Evolutionary conservation across 2,888 invertebrate species (phyloP).

Genomic region (Trichogramma dendrolimi): DNA sequence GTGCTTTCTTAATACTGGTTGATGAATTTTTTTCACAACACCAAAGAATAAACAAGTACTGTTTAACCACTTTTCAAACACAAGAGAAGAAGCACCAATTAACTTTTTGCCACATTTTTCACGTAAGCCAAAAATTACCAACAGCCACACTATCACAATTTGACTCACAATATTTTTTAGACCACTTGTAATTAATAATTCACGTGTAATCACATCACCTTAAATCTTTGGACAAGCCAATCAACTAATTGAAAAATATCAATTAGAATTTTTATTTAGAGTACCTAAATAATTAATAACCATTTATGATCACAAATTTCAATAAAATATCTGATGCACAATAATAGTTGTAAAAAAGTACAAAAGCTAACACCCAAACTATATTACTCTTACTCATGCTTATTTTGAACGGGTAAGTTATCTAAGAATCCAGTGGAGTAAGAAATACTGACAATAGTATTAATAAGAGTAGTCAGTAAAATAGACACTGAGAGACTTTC

Average conservation of each 20-base stretch:
- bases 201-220: conserved; percentile 27
- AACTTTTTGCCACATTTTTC: conserved; percentile 11
- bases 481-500: conserved; percentile 40
- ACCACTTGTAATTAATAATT: conserved; percentile 23
- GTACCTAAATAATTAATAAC: conserved; percentile 21
- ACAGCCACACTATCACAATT: conserved; percentile 31
- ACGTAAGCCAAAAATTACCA: conserved; percentile 13
- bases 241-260: no score
- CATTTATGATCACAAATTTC: not conserved
- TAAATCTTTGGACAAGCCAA: conserved; percentile 15
- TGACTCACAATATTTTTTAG: conserved; percentile 21
- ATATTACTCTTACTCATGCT: no score
- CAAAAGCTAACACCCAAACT: no score
- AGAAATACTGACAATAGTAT: no score
- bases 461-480: no score
- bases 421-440: no score
- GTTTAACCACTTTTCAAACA: conserved; percentile 1
- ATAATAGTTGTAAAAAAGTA: not conserved
- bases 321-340: not conserved
- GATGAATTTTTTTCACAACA: no score
- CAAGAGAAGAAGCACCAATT: conserved; percentile 23
- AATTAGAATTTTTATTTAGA: conserved; percentile 6
- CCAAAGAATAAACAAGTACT: no score
- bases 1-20: no score
- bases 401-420: no score